Base-by-base conservation (phyloP, 2,113 vertebrate genomes). In the Poecile atricapillus region DNA sequence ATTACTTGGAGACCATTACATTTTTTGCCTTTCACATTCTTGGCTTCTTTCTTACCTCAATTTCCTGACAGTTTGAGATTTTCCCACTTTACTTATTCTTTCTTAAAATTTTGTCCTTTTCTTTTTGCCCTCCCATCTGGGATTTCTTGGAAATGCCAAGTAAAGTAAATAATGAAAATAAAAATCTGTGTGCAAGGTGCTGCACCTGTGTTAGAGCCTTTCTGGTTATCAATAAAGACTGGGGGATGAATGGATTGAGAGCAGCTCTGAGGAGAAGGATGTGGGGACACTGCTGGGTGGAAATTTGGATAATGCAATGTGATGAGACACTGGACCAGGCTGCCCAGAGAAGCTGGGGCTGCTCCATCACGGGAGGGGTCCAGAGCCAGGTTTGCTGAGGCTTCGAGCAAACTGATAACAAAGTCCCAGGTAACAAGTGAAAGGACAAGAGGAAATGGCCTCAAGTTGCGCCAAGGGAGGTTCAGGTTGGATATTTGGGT, bases 351-450 rank as follows among this genome's bases (percentile, higher is more conserved):
- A 50, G 4, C 11, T 47, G 63, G 25, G 8, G 14, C 5, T 69
- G 11, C 10, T 5, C 17, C 31, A 41, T 41, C 10, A 4, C 1
- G 0, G 19, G 39, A 55, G 43, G 5, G 4, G 7, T 52, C 79
- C 25, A 69, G 44, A 14, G 20, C 4, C 24, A 50, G 41, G 1
- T 33, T 69, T 49, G 28, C 35, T 9, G 6, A 24, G 8, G 18
- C 8, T 87, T 63, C 67, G 63, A 50, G 43, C 4, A 81, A 77
- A 16, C 27, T 65, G 30, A 1, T 30, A 31, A 68, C 6, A 10
- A 19, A 44, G 11, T 8, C 9, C 37, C 11, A 19, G 17, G 11
- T 27, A 35, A 25, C 3, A 31, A 53, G 41, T 7, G 47, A 35
- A 2, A 35, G 14, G 15, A 23, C n/a, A 23, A 47, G 41, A 31